These are phyloP conservation scores for Scaptodrosophila lebanonensis DNA, from an alignment of 1,140 invertebrate species.

Conservation along the genomic window DNA sequence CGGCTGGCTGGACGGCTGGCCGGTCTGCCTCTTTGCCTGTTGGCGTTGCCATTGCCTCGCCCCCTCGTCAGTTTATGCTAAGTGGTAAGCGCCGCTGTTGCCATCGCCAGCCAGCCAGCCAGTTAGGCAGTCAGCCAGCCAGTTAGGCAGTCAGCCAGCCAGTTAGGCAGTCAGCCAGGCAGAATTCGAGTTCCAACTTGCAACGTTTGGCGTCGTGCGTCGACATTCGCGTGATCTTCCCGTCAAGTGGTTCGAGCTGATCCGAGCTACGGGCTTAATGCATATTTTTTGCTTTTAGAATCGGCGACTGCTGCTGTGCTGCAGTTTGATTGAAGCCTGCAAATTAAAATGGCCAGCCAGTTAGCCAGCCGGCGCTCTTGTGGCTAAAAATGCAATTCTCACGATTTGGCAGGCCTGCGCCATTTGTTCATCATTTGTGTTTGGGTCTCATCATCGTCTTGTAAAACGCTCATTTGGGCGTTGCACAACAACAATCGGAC, in stretches of 20 bases:
- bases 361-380: conserved; percentile 2
- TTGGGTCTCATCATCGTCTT: conserved; percentile 53
- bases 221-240: not conserved
- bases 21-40: not conserved
- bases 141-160: conserved; percentile 3
- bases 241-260: not conserved
- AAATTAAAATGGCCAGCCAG: conserved; percentile 60
- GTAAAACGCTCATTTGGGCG: conserved; percentile 63
- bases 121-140: not conserved
- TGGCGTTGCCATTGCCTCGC: not conserved
- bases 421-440: conserved; percentile 50
- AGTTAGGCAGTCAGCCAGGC: too few species aligned
- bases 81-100: conserved; percentile 63
- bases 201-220: not conserved
- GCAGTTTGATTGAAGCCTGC: conserved; percentile 64
- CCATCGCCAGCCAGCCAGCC: not conserved
- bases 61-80: conserved; percentile 58
- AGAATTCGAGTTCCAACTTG: too few species aligned
- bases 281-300: conserved; percentile 7
- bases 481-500: conserved; percentile 26
- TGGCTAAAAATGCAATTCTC: conserved; percentile 57
- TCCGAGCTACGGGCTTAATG: conserved; percentile 28
- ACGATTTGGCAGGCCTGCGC: conserved; percentile 55
- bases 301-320: conserved; percentile 4
- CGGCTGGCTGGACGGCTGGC: conserved; percentile 4